A percentile compares a stretch with the other conserved stretches of the same genome.
Evolutionary conservation across 2,888 invertebrate species (phyloP).

Genomic region (Dynastes tityus): DNA sequence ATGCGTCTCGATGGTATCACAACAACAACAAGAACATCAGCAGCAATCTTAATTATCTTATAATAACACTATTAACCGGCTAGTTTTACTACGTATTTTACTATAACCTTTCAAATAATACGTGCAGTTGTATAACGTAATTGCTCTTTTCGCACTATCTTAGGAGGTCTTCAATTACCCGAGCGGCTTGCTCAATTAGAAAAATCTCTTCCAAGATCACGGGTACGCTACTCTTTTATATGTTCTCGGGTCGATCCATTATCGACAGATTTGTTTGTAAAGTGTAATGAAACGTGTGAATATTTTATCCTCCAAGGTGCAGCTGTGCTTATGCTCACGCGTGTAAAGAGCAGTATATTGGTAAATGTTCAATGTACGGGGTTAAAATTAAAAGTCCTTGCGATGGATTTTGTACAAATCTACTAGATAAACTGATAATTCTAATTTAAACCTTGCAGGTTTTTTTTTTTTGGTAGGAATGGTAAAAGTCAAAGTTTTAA

Average conservation of each 20-base stretch:
- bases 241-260: slow-evolving; percentile 15
- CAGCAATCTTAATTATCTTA: not conserved
- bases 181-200: slow-evolving; percentile 15
- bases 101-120: not conserved
- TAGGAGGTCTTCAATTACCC: slow-evolving; percentile 1
- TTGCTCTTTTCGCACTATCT: not conserved
- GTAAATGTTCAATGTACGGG: not conserved
- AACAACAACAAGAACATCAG: not conserved
- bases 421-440: too few relatives aligned
- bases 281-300: slow-evolving; percentile 36
- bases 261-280: slow-evolving; percentile 35
- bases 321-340: slow-evolving; percentile 6
- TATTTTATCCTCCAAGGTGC: slow-evolving; percentile 39
- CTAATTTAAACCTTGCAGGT: too few relatives aligned
- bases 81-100: not conserved
- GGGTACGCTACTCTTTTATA: slow-evolving; percentile 35
- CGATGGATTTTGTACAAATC: too few relatives aligned
- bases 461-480: too few relatives aligned
- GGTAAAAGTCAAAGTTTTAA: too few relatives aligned
- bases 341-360: not conserved
- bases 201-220: slow-evolving; percentile 41
- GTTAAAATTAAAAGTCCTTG: not conserved
- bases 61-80: not conserved
- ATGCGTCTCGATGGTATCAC: too few relatives aligned
- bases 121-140: slow-evolving; percentile 8